Conservation (phyloP, 2,888 invertebrate genomes). For the Latrodectus elegans region DNA sequence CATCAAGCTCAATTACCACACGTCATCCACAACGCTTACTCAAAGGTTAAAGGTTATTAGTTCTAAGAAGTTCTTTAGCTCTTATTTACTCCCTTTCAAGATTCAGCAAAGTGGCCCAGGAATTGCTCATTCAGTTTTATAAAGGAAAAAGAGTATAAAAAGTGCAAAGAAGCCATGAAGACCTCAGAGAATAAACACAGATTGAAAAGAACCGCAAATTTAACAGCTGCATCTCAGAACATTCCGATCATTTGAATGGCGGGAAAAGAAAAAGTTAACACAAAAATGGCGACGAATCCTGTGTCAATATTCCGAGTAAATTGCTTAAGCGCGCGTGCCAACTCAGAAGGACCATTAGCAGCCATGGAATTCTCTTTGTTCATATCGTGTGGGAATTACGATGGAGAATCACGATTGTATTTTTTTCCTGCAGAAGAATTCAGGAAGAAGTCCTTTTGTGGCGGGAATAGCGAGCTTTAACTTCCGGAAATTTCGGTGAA, state of each 20-base stretch:
- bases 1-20: too few species aligned
- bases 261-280: not conserved
- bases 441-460: not conserved
- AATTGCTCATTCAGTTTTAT: not conserved
- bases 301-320: slow-evolving; percentile 22
- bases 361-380: slow-evolving; percentile 50
- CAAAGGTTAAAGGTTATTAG: too few species aligned
- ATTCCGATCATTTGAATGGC: slow-evolving; percentile 12
- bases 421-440: not conserved
- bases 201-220: slow-evolving; percentile 14
- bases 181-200: not conserved
- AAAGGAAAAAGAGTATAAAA: not conserved
- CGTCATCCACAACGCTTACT: too few species aligned
- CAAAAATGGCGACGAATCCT: slow-evolving; percentile 8
- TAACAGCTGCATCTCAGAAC: slow-evolving; percentile 7
- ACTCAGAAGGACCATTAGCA: slow-evolving; percentile 13
- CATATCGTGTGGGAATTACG: slow-evolving; percentile 15
- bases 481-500: not conserved
- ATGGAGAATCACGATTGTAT: slow-evolving; percentile 29
- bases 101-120: not conserved
- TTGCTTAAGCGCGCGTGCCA: slow-evolving; percentile 24
- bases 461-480: not conserved
- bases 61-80: too few species aligned
- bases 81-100: too few species aligned
- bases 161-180: not conserved